These are phyloP conservation scores for Ormyrus thymus DNA, from an alignment of 2,888 invertebrate species.

Conservation along the genomic window DNA sequence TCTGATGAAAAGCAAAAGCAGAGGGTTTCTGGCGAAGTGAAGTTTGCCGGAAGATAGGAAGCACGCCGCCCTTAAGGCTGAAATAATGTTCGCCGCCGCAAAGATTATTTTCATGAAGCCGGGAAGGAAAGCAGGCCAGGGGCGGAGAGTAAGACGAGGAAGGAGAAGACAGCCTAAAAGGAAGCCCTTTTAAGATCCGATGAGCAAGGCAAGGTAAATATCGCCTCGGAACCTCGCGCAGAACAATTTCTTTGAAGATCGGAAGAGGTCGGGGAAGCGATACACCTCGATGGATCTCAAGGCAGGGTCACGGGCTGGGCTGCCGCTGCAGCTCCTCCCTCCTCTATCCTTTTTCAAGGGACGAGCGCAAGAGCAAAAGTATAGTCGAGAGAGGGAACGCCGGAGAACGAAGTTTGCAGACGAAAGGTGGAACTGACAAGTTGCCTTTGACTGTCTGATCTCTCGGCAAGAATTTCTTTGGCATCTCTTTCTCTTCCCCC, in stretches of 20 bases:
- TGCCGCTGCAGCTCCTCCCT: too few relatives aligned
- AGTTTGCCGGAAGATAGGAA: constrained; percentile 10
- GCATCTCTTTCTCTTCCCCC: constrained; percentile 42
- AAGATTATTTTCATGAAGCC: constrained; percentile 29
- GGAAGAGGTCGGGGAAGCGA: constrained; percentile 44
- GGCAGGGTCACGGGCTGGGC: constrained; percentile 17
- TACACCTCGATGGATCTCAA: constrained; percentile 51
- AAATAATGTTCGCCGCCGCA: constrained; percentile 27
- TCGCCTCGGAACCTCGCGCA: constrained; percentile 12
- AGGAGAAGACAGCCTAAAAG: not conserved
- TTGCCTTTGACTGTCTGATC: constrained; percentile 58
- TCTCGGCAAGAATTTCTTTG: constrained; percentile 48
- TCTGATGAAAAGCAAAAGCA: too few relatives aligned
- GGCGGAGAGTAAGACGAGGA: not conserved
- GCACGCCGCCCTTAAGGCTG: not conserved
- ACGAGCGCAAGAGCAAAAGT: constrained; percentile 24
- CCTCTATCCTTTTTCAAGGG: too few relatives aligned
- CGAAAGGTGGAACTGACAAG: constrained; percentile 57
- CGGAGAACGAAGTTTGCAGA: constrained; percentile 55
- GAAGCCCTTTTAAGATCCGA: constrained; percentile 34
- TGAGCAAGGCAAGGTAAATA: constrained; percentile 44
- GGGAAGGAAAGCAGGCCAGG: not conserved
- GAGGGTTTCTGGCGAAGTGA: too few relatives aligned
- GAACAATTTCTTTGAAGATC: constrained; percentile 54
- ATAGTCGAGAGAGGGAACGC: constrained; percentile 34